A percentile compares a stretch with the other conserved stretches of the same genome.
Conservation (phyloP, 2,113 vertebrate species). For the Rhegmatorhina hoffmannsi region DNA sequence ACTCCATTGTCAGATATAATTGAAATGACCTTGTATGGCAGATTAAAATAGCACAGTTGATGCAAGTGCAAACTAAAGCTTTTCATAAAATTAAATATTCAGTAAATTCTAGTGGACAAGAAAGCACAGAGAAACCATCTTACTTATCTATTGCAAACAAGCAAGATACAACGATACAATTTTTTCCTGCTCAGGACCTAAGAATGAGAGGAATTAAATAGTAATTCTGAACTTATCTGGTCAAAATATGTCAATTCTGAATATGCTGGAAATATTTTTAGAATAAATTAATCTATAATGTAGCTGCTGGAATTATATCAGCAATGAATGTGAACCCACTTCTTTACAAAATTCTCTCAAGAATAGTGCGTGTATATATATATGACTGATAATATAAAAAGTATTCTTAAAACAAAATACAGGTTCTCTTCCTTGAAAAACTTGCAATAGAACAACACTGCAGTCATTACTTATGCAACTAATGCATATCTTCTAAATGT, state of each 20-base stretch:
- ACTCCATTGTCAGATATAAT: conserved; percentile 74
- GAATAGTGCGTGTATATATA: background rate
- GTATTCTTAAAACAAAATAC: background rate
- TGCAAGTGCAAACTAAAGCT: conserved; percentile 37
- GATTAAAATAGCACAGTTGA: conserved; percentile 63
- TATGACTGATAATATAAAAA: background rate
- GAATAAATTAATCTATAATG: background rate
- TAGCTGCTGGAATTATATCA: background rate
- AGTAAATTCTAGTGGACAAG: background rate
- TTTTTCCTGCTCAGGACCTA: background rate
- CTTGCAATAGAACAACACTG: background rate
- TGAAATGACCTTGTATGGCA: conserved; percentile 71
- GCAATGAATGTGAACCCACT: background rate
- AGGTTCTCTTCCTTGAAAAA: background rate
- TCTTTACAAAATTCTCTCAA: background rate
- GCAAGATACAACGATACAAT: background rate
- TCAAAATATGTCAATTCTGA: background rate
- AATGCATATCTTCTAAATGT: background rate
- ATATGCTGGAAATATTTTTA: background rate
- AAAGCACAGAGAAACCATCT: conserved; percentile 1
- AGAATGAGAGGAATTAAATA: background rate
- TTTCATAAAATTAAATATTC: background rate
- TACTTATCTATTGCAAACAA: conserved; percentile 9
- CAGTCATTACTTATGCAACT: background rate
- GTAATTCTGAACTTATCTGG: background rate